phyloP scores from a whole-genome alignment of 2,888 invertebrate species.

The Rotaria socialis region DNA sequence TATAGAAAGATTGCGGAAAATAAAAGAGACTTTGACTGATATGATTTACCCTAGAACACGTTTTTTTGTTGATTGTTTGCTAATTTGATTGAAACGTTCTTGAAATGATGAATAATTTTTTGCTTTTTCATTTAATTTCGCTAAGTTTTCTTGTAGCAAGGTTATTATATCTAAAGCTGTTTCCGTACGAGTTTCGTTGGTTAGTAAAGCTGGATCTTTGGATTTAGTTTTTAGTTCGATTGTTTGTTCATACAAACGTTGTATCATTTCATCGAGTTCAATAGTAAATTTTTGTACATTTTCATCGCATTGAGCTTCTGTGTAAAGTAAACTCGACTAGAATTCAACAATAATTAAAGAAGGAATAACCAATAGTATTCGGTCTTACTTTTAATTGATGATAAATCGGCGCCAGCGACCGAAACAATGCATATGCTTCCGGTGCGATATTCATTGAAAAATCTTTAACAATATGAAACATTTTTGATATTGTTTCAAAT shows the following conservation, averaged over 20 bases:
- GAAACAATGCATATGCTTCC: conserved; percentile 58
- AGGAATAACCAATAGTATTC: not conserved
- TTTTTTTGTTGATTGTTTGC: conserved; percentile 52
- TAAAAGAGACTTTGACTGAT: too few species aligned
- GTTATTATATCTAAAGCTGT: conserved; percentile 53
- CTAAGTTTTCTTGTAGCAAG: conserved; percentile 47
- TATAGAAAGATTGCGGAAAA: conserved; percentile 43
- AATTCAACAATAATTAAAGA: conserved; percentile 38
- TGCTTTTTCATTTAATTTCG: conserved; percentile 52
- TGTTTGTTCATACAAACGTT: conserved; percentile 53
- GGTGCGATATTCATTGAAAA: conserved; percentile 54
- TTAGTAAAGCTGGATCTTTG: conserved; percentile 55
- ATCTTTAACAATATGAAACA: conserved; percentile 57
- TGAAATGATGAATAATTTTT: conserved; percentile 59
- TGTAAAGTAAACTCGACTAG: conserved; percentile 56
- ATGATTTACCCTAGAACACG: conserved; percentile 32
- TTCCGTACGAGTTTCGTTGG: conserved; percentile 54
- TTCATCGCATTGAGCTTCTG: conserved; percentile 60
- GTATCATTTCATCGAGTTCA: conserved; percentile 55
- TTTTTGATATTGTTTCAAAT: conserved; percentile 55
- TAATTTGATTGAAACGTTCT: conserved; percentile 58
- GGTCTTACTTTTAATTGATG: conserved; percentile 56
- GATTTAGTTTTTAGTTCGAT: conserved; percentile 55
- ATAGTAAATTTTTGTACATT: conserved; percentile 58
- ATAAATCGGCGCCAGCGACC: conserved; percentile 58